Evolutionary conservation across 2,797 vertebrate species (phyloP), one percentile per base, ranked within the genome.

Genomic region (Hipposideros larvatus): DNA sequence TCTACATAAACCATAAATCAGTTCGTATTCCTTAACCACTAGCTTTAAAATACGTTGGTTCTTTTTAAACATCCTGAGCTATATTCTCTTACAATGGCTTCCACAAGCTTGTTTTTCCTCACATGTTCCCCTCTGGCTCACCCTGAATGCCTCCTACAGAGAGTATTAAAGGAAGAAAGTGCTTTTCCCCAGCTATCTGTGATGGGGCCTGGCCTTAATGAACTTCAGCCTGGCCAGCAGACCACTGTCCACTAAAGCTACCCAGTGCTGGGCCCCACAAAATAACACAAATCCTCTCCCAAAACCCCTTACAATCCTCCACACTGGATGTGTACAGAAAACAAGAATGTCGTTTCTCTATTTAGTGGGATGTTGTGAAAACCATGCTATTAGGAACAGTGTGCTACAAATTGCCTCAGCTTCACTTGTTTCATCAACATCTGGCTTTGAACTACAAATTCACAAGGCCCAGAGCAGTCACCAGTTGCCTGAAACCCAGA

Each of bases 381-480:
- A 94, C 61, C 48, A 86, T 28, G 21, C 9, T 74, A 18, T 91
- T 26, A 57, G 24, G 21, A 91, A 85, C 2, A 21, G 28, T 31
- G n/a, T 41, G 55, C 48, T n/a, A 87, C 22, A 55, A 68, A 84
- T 34, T 87, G 53, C 4, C 63, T 63, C 65, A 88, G 31, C 10
- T 77, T 93, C 37, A 57, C 26, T 43, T 75, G 11, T 21, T 24
- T 70, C 71, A n/a, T 87, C 48, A 84, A 18, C 68, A 59, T 90
- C 79, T 87, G 80, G 74, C 70, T 96, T 82, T 66, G 68, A 94
- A 43, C 55, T 73, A 77, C 28, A 77, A 73, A 55, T 84, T 90
- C 61, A 61, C 22, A 66, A 61, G 61, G 21, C 77, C 21, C 85
- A 92, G 78, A 70, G 4, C 10, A n/a, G 15, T 75, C 28, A 59